Evolutionary conservation across 2,888 invertebrate genomes (phyloP).

Genomic region (Melinaea marsaeus): DNA sequence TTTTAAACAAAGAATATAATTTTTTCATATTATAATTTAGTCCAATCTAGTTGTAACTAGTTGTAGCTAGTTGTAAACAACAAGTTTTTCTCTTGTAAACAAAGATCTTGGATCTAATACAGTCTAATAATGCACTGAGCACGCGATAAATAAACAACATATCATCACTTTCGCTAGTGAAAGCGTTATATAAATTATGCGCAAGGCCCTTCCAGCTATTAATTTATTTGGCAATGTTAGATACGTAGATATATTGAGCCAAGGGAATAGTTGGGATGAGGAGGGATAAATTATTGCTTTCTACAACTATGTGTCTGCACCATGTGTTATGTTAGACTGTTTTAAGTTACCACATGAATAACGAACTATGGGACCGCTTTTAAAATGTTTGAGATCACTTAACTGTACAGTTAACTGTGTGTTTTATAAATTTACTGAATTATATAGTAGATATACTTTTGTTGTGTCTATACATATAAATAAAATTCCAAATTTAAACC

Average conservation of each 20-base stretch:
- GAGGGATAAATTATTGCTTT: constrained; percentile 74
- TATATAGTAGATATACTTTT: no score
- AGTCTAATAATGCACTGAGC: no score
- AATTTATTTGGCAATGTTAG: constrained; percentile 41
- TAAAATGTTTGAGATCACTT: constrained; percentile 3
- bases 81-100: no score
- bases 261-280: constrained; percentile 75
- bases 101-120: no score
- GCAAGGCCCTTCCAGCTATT: constrained; percentile 42
- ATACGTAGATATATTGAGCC: constrained; percentile 67
- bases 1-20: no score
- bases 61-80: no score
- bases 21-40: no score
- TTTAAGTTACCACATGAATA: constrained; percentile 61
- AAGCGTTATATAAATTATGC: constrained; percentile 11
- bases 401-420: no score
- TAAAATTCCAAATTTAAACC: no score
- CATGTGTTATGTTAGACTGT: constrained; percentile 71
- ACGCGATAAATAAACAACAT: neutral
- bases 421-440: no score
- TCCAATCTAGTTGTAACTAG: no score
- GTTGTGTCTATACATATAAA: no score
- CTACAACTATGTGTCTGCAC: constrained; percentile 72
- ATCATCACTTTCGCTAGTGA: constrained; percentile 4
- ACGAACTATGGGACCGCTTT: constrained; percentile 34